A percentile compares a stretch with the other conserved stretches of the same genome.
phyloP scores from a whole-genome alignment of 2,888 invertebrate genomes.

The Megalurothrips usitatus region DNA sequence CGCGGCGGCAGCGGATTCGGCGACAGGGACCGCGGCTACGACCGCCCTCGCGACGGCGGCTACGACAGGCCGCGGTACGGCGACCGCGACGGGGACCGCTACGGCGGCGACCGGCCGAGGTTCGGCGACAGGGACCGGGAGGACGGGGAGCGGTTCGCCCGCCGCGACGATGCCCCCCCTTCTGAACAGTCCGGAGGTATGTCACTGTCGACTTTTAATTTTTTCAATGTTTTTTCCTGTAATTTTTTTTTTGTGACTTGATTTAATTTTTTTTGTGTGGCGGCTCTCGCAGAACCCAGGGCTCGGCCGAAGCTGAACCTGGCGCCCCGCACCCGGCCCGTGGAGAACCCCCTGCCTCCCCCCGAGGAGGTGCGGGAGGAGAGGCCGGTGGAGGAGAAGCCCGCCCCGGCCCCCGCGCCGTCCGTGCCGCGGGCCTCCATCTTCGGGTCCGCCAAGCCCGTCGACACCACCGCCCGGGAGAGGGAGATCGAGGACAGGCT shows the following conservation, averaged over 20 bases:
- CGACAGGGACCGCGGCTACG: constrained; percentile 35
- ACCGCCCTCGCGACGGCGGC: constrained; percentile 36
- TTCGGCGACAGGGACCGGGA: constrained; percentile 34
- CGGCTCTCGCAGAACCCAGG: constrained; percentile 50
- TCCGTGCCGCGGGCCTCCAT: constrained; percentile 60
- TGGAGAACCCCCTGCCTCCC: constrained; percentile 49
- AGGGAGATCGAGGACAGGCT: constrained; percentile 87
- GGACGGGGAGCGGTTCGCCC: constrained; percentile 26
- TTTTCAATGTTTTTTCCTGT: no score
- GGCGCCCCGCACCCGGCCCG: constrained; percentile 73
- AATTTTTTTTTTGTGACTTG: no score
- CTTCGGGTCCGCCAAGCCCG: constrained; percentile 92
- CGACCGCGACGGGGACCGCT: constrained; percentile 39
- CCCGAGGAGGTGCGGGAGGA: constrained; percentile 48
- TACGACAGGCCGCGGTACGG: constrained; percentile 36
- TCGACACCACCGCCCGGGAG: constrained; percentile 86
- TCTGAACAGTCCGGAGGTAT: background rate
- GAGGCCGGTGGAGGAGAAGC: constrained; percentile 30
- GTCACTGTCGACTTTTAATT: background rate
- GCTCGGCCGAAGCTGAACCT: constrained; percentile 75
- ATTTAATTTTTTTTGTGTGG: constrained; percentile 9
- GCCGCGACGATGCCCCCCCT: background rate
- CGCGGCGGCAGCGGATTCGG: constrained; percentile 38
- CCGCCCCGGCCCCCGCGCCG: constrained; percentile 29
- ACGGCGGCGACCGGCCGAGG: constrained; percentile 35